These are phyloP conservation scores for Chymomyza costata DNA, from an alignment of 1,140 invertebrate genomes.

Conservation along the genomic window DNA sequence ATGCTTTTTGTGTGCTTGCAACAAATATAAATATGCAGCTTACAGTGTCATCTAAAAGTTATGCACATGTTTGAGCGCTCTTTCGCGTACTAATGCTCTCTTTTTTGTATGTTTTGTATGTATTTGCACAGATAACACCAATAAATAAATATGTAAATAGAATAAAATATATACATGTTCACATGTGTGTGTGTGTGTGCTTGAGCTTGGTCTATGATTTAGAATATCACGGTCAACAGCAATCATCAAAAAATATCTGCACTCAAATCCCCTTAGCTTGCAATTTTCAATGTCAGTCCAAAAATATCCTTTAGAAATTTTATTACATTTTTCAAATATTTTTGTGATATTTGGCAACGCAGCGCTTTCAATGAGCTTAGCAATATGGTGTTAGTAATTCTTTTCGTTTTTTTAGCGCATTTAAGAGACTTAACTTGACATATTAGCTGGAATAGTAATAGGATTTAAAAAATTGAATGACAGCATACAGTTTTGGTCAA, in stretches of 20 bases:
- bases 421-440: too few relatives aligned
- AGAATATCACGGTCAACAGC: conserved; percentile 28
- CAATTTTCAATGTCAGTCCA: conserved; percentile 27
- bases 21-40: conserved; percentile 60
- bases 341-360: not conserved
- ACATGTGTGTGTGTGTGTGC: conserved; percentile 6
- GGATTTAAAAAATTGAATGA: too few relatives aligned
- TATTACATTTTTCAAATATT: too few relatives aligned
- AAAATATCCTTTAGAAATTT: too few relatives aligned
- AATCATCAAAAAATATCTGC: conserved; percentile 31
- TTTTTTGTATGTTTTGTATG: conserved; percentile 46
- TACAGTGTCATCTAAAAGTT: conserved; percentile 40
- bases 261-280: conserved; percentile 10
- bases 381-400: conserved; percentile 2
- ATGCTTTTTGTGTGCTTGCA: conserved; percentile 43
- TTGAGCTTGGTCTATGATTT: conserved; percentile 31
- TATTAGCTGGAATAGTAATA: too few relatives aligned
- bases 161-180: too few relatives aligned
- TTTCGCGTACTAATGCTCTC: conserved; percentile 23
- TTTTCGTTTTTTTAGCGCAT: too few relatives aligned
- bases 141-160: conserved; percentile 14
- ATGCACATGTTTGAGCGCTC: conserved; percentile 34
- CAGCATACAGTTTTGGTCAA: too few relatives aligned
- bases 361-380: conserved; percentile 7
- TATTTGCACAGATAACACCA: conserved; percentile 59